These are phyloP conservation scores for Caenorhabditis afra DNA, from an alignment of 2,888 invertebrate species.

Conservation along the genomic window DNA sequence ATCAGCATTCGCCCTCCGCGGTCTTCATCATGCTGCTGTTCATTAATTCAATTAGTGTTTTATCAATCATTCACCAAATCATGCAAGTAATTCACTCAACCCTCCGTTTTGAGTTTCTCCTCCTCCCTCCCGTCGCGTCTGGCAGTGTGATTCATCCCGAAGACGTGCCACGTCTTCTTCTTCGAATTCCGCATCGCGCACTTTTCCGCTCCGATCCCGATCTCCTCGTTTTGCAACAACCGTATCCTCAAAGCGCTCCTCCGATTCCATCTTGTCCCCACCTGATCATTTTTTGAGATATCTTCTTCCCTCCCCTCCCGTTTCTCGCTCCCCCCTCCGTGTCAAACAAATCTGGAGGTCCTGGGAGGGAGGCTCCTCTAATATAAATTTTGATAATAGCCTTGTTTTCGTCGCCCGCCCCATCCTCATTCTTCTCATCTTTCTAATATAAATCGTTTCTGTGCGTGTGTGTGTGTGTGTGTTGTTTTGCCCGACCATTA, in stretches of 20 bases:
- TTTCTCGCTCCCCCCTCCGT: background rate
- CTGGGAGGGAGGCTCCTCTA: background rate
- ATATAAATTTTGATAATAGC: constrained; percentile 52
- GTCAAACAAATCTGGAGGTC: constrained; percentile 1
- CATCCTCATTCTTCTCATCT: constrained; percentile 30
- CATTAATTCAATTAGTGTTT: constrained; percentile 62
- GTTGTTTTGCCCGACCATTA: constrained; percentile 25
- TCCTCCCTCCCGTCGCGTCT: constrained; percentile 7
- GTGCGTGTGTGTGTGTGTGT: constrained; percentile 29
- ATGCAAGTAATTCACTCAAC: constrained; percentile 50
- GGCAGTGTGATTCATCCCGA: no score
- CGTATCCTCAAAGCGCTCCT: constrained; percentile 31
- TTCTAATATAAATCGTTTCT: constrained; percentile 58
- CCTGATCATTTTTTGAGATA: constrained; percentile 47
- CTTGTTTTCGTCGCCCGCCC: constrained; percentile 32
- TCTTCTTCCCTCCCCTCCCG: constrained; percentile 3
- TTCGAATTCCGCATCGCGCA: constrained; percentile 38
- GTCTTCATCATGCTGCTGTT: constrained; percentile 27
- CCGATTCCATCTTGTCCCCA: constrained; percentile 2
- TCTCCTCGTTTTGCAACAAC: constrained; percentile 19
- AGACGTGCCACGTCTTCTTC: background rate
- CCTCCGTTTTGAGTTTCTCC: constrained; percentile 16
- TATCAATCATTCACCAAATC: constrained; percentile 60
- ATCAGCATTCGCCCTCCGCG: background rate
- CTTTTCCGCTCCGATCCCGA: constrained; percentile 38